phyloP scores from a whole-genome alignment of 2,113 vertebrate species.

The Cheirogaleus medius region DNA sequence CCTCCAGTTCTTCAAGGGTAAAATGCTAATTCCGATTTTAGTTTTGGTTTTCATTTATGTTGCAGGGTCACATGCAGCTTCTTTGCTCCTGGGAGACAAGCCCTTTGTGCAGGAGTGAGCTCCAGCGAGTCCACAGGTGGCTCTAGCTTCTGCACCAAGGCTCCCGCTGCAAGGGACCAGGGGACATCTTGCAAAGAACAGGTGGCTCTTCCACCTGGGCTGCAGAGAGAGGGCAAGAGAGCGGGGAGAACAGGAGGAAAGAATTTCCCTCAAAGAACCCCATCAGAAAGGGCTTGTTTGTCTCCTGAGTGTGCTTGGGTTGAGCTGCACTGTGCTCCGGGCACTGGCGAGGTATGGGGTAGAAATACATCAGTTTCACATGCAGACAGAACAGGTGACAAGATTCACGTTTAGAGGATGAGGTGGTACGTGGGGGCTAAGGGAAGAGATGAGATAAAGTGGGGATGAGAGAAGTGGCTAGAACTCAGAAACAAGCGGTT shows the following conservation, averaged over 20 bases:
- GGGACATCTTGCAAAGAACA: background rate
- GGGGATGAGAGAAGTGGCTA: too few relatives aligned
- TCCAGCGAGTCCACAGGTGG: background rate
- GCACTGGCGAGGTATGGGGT: background rate
- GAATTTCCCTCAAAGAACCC: rapidly evolving
- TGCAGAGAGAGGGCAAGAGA: background rate
- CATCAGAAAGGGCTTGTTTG: background rate
- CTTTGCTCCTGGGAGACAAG: background rate
- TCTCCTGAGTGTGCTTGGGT: background rate
- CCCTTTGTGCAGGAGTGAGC: background rate
- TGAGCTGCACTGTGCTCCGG: background rate
- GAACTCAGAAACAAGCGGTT: background rate
- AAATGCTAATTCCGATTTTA: background rate
- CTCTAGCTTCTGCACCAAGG: background rate
- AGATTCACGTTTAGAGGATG: background rate
- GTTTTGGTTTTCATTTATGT: background rate
- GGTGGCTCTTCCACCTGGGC: background rate
- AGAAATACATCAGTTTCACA: background rate
- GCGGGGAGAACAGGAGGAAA: background rate
- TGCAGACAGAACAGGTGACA: background rate
- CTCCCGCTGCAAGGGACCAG: too few relatives aligned
- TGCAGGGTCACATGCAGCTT: background rate
- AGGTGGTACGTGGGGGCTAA: background rate
- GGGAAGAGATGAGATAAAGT: background rate
- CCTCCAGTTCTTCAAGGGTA: background rate